Evolutionary conservation across 2,888 invertebrate genomes (phyloP).

Genomic region (Tridacna crocea): DNA sequence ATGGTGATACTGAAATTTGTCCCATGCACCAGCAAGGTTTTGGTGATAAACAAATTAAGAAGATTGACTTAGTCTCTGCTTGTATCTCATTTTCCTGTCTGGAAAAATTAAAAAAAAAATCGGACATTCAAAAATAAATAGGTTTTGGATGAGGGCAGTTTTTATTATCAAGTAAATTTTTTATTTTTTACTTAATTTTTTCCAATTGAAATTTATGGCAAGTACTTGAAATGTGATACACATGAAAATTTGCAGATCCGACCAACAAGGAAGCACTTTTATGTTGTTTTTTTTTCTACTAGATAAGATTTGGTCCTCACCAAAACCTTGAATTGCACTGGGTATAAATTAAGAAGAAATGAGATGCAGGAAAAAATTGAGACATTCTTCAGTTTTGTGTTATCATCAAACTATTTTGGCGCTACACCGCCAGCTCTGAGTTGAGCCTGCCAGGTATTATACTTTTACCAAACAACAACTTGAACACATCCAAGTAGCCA

Average conservation of each 20-base stretch:
- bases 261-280: too few relatives aligned
- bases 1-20: too few relatives aligned
- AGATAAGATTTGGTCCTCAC: slow-evolving; percentile 22
- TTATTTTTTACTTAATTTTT: too few relatives aligned
- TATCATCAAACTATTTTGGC: not conserved
- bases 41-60: slow-evolving; percentile 43
- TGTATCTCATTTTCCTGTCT: slow-evolving; percentile 58
- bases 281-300: not conserved
- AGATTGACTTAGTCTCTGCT: slow-evolving; percentile 6
- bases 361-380: slow-evolving; percentile 58
- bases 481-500: too few relatives aligned
- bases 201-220: too few relatives aligned
- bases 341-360: slow-evolving; percentile 55
- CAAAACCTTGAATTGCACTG: slow-evolving; percentile 47
- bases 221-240: too few relatives aligned
- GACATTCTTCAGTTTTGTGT: slow-evolving; percentile 1
- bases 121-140: not conserved
- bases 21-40: slow-evolving; percentile 55
- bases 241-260: too few relatives aligned
- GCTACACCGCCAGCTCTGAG: too few relatives aligned
- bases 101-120: not conserved
- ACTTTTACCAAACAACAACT: too few relatives aligned
- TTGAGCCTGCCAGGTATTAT: too few relatives aligned
- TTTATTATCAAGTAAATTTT: too few relatives aligned
- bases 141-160: slow-evolving; percentile 49